Base-by-base conservation (phyloP, 2,797 vertebrate genomes). In the Leucoraja ocellata region DNA sequence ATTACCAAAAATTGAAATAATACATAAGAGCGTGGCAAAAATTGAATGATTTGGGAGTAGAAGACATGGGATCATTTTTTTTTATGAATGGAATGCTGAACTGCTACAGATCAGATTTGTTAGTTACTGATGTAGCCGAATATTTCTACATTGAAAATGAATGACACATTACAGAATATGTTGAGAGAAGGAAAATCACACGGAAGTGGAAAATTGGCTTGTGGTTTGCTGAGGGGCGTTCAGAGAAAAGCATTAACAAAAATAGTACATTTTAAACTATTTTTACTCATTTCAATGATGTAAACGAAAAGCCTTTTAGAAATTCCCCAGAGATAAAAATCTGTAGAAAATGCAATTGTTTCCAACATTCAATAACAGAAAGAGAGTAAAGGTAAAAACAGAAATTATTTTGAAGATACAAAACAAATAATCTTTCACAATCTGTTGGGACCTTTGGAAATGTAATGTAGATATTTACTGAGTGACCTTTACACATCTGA, bases 261-360 rank as follows among this genome's bases (percentile, higher is more conserved):
- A 54, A 92, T 76, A 76, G 90, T 76, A 58, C 71, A 76, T n/a
- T 25, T 92, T n/a, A 92, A 92, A 16, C 36, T 92, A 92, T 54
- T 76, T 76, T 92, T 54, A 58, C 90, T 76, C 36, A n/a, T 76
- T 92, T 76, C 90, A 92, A 58, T 92, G 71, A 92, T 92, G 90
- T 23, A 92, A 92, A 76, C 76, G 90, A 76, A 92, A 88, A 36
- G n/a, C 84, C n/a, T 36, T 88, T 88, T 36, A 65, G n/a, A 91
- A 73, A 91, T 76, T n/a, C 39, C 90, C 71, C 90, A 28, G 14
- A 92, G 90, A 92, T 92, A 73, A 28, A 74, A 92, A 76, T 76
- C 68, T 54, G 25, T 76, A 76, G 90, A 76, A 76, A 76, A 11
- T 76, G 21, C 46, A 73, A 92, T 92, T 76, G 76, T 92, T 92